Base-by-base conservation (phyloP, 2,113 vertebrate genomes). In the Marcusenius ussheri region DNA sequence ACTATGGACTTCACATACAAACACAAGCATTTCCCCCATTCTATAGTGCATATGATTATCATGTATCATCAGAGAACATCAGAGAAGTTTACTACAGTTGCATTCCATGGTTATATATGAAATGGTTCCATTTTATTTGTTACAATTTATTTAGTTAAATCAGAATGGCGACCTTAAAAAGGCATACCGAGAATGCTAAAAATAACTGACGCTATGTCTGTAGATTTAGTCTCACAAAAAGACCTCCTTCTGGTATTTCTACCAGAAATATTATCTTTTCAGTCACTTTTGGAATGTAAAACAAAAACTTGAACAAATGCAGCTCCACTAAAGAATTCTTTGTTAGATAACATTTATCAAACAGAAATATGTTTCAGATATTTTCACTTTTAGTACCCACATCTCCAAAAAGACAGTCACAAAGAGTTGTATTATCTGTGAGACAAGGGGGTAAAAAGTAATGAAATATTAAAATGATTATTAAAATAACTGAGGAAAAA, bases 11-110 rank as follows among this genome's bases (percentile, higher is more conserved):
- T 88, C 47, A 51, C 31, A 74, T 31, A 47, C 45, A 13, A 88
- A 88, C 62, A 83, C 62, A 50, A 90, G 66, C 62, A 87, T 90
- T 90, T 90, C 85, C 89, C 21, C 27, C 9, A 35, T 19, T 84
- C 89, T 47, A 90, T 53, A 53, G 56, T 31, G 62, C 19, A 24
- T 17, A 90, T 27, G 19, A 87, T 51, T 87, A 10, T 17, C n/a
- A n/a, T n/a, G n/a, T n/a, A n/a, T n/a, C n/a, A n/a, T n/a, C n/a
- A n/a, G n/a, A n/a, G n/a, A n/a, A n/a, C n/a, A 74, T 74, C 66
- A 35, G 11, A 74, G 1, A 74, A 31, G 10, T 74, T 74, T 74
- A 35, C 27, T 74, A 42, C 74, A 80, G 74, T 42, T 77, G 27
- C 24, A 53, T 13, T 74, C 45, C 50, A 51, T 51, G 50, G 50